Base-by-base conservation (phyloP, 2,797 vertebrate genomes). In the Alexandromys oeconomus region DNA sequence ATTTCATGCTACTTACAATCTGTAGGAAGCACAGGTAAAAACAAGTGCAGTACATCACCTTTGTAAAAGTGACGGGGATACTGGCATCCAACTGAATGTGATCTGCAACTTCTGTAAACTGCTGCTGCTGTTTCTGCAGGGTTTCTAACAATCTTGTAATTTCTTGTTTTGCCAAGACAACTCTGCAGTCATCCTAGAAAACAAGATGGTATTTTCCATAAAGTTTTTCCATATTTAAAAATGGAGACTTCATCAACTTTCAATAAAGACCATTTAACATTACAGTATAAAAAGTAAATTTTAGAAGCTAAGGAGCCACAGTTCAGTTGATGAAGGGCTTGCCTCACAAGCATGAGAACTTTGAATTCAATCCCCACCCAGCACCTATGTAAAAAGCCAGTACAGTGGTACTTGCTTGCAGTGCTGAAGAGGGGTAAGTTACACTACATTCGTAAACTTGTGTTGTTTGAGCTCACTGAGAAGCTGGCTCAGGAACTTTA, bases 61-160 rank as follows among this genome's bases (percentile, higher is more conserved):
- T 99, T 21, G 99, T 99, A 98, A 99, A 99, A 92, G 99, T 99
- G 96, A 99, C 99, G n/a, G 99, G 99, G 98, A 99, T 99, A 91
- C 99, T 99, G 17, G 99, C 99, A 93, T 99, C 99, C 98, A 99
- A 98, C 95, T 99, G 99, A 71, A 99, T 98, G 80, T 99, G 99
- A 98, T 99, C 99, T 5, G 99, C 99, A 97, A 99, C 98, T 96
- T 99, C 99, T 5, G 99, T 99, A 98, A 99, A 99, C 97, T 99
- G 99, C 96, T 99, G 99, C 98, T 99, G 99, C 98, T 99, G 99
- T 97, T 99, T 99, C 98, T 99, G 99, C 87, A 99, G 98, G 0
- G 99, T 99, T 98, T 99, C 99, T 67, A 99, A 98, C 89, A 99
- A 98, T 92, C 99, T 99, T 97, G 99, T 99, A 97, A 99, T 99